phyloP scores from a whole-genome alignment of 2,113 vertebrate species.

The Mustela nigripes region DNA sequence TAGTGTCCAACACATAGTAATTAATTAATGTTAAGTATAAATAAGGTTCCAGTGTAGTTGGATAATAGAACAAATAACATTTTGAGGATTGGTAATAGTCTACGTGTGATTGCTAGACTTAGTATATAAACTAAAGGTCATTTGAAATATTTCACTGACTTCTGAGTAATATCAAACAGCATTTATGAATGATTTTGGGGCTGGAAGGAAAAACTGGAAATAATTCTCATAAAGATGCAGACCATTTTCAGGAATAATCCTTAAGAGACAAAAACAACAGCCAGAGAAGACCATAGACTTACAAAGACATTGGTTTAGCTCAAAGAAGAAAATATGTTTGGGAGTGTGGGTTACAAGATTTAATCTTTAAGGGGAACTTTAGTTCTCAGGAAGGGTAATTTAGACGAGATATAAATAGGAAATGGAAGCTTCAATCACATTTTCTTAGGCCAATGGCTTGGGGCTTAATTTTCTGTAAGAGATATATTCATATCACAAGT shows the following conservation, averaged over 20 bases:
- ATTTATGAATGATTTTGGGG: background rate
- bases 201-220: background rate
- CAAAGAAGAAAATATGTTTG: background rate
- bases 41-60: background rate
- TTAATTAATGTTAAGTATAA: slow-evolving; percentile 43
- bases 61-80: background rate
- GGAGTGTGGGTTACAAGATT: background rate
- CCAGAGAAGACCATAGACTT: background rate
- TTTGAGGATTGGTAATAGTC: background rate
- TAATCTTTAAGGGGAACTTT: background rate
- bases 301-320: background rate
- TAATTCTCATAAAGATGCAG: background rate
- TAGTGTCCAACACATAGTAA: background rate
- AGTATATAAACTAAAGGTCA: background rate
- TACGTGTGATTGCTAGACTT: background rate
- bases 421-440: background rate
- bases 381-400: background rate
- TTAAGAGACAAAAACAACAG: background rate
- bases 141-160: background rate
- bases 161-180: background rate
- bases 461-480: background rate
- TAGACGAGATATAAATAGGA: background rate
- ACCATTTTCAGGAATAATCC: background rate
- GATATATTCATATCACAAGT: background rate
- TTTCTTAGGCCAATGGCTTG: background rate